Base-by-base conservation (phyloP, 2,113 vertebrate species). In the Chrysochloris asiatica region DNA sequence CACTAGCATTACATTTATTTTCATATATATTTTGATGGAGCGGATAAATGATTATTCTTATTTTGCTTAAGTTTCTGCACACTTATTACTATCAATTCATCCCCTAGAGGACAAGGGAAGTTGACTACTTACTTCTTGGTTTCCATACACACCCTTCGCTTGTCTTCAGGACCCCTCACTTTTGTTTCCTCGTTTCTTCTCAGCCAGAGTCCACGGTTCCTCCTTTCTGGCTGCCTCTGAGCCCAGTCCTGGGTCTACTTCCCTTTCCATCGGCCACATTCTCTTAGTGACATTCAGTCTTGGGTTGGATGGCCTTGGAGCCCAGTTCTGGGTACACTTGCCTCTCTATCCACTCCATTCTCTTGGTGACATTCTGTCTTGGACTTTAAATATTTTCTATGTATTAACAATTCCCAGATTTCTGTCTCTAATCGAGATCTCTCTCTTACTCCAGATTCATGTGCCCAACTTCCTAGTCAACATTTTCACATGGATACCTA, bases 141-240 rank as follows among this genome's bases (percentile, higher is more conserved):
- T n/a, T n/a, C n/a, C n/a, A n/a, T n/a, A n/a, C n/a, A n/a, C n/a
- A n/a, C 3, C 7, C 41, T 48, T 47, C 56, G 28, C 16, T 33
- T 7, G 26, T 21, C 24, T 41, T 38, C 33, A 2, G 0, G 22
- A 50, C 33, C 1, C 4, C 16, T 0, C 12, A 0, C 0, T 11
- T 48, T 65, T 14, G 43, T 24, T 54, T 45, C 24, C 33, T 10
- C n/a, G 19, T 10, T 14, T 16, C 38, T 43, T 28, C 52, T 45
- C 6, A 8, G 52, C 26, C 16, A 77, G 43, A 38, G 48, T 9
- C 11, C 2, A 28, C 11, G 19, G 4, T 43, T 28, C 12, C 21
- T 45, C 8, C 54, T 87, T n/a, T n/a, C n/a, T n/a, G n/a, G n/a
- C n/a, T 28, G 22, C 14, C 19, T 45, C n/a, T 59, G 22, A 17